Base-by-base conservation (phyloP, 2,113 vertebrate species). In the Takifugu bimaculatus region DNA sequence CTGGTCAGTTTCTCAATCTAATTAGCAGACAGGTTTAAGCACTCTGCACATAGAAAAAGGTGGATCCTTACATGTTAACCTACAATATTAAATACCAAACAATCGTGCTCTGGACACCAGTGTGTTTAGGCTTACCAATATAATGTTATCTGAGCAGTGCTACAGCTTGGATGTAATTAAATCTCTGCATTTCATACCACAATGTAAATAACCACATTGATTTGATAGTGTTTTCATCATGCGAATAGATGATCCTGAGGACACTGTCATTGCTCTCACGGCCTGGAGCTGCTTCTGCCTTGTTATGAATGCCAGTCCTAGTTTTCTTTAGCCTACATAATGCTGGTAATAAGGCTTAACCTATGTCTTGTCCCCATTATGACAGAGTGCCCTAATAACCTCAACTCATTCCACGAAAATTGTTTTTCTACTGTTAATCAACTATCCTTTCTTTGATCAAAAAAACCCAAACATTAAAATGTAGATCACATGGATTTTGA, bases 331-430 rank as follows among this genome's bases (percentile, higher is more conserved):
- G 51, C 50, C 55, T 14, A 60, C 29, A 52, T 28, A 15, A 61
- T 49, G 14, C 54, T 29, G 32, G 5, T 57, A 71, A 79, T 70
- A 75, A 74, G 42, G 84, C 63, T 82, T 75, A 74, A 26, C 4
- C 27, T 14, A 35, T 54, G 26, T 61, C 26, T 6, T 63, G 72
- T 48, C 54, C 65, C 68, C 50, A 5, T 72, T 76, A 25, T 35
- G 10, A 57, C 26, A 49, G 43, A 25, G 20, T 59, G 67, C 13
- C 45, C 43, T 63, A 3, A 52, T 58, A 52, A 39, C 66, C 44
- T 52, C 47, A 48, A 25, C 50, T 45, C 15, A 13, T 25, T 12
- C 13, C 7, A 42, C 27, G 45, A 55, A 45, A 59, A 1, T 9
- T 7, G 26, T 43, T 50, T 20, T 26, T 26, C 10, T 20, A 6